These are phyloP conservation scores for Fratercula arctica DNA, from an alignment of 2,797 vertebrate species.

Conservation along the genomic window DNA sequence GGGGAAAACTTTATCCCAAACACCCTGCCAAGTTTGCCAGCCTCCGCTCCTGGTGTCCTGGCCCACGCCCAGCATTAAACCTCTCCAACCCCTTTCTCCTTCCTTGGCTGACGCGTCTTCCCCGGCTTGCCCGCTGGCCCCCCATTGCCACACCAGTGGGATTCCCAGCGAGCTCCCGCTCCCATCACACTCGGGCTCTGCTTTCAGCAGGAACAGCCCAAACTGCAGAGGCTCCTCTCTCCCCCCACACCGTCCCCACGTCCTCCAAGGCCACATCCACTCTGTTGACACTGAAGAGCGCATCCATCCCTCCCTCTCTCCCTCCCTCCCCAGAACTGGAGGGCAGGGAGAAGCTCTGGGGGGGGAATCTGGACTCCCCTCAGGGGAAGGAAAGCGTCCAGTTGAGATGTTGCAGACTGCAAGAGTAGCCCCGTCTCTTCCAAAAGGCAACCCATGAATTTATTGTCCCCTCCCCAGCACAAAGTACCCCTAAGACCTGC, in stretches of 20 bases:
- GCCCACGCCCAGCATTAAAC: not conserved
- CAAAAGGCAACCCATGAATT: not conserved
- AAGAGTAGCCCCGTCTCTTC: not conserved
- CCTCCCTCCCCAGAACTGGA: not conserved
- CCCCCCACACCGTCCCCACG: too few species aligned
- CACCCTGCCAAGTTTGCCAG: not conserved
- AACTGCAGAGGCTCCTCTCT: not conserved
- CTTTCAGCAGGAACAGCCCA: not conserved
- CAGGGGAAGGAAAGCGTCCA: not conserved
- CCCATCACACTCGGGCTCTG: accelerated
- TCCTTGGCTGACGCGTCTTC: not conserved
- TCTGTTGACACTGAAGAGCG: not conserved
- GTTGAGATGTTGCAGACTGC: not conserved
- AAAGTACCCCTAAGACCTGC: not conserved
- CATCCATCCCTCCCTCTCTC: not conserved
- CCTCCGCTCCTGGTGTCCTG: not conserved
- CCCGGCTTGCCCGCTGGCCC: not conserved
- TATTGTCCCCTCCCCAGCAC: not conserved
- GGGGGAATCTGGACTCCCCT: not conserved
- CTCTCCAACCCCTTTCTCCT: not conserved
- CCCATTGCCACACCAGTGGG: accelerated
- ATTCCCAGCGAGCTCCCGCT: not conserved
- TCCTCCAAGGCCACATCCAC: not conserved
- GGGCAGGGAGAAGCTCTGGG: not conserved
- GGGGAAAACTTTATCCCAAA: not conserved